Base-by-base conservation (phyloP, 53 echinoderm and acorn worm species). In the Paelopatides confundens region DNA sequence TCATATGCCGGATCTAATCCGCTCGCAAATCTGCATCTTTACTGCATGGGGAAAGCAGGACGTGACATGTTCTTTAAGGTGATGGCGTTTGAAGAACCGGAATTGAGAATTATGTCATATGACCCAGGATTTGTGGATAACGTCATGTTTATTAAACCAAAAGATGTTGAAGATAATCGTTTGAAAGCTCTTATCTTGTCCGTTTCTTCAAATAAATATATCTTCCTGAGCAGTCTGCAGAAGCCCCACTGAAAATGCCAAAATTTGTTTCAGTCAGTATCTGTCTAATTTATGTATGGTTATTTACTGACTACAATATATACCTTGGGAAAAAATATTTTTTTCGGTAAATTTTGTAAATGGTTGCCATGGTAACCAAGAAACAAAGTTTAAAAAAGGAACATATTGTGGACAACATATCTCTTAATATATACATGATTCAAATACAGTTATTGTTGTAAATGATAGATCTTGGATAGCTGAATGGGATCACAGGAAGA, bases 41-140 rank as follows among this genome's bases (percentile, higher is more conserved):
- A 94, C 30, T 92, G 92, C 38, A 67, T 79, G n/a, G 63, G 81
- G 18, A 94, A 94, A 71, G 94, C 94, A 3, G 94, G 79, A 27
- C 88, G 92, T 6, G 86, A 92, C 34, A 92, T 92, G 90, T 53
- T 92, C 37, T 90, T 92, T 69, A 64, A 66, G 63, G 92, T 90
- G 11, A 29, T 94, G 39, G 92, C 94, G 0, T 24, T 87, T 4
- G 92, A 94, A 38, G 90, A 94, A 29, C 88, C 90, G 10, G 92
- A 90, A 31, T 54, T 94, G 4, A 33, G 94, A 18, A 88, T 94
- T 23, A 49, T 94, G 66, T 90, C 74, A 62, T 94, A 85, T 54
- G 83, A 87, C 1, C 94, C 92, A 3, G 94, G 94, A n/a, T 53
- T 85, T 14, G 79, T 94, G 3, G 62, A 87, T 26, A 94, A 92